Conservation (phyloP, 2,888 invertebrate species). For the Apamea epomidion region DNA sequence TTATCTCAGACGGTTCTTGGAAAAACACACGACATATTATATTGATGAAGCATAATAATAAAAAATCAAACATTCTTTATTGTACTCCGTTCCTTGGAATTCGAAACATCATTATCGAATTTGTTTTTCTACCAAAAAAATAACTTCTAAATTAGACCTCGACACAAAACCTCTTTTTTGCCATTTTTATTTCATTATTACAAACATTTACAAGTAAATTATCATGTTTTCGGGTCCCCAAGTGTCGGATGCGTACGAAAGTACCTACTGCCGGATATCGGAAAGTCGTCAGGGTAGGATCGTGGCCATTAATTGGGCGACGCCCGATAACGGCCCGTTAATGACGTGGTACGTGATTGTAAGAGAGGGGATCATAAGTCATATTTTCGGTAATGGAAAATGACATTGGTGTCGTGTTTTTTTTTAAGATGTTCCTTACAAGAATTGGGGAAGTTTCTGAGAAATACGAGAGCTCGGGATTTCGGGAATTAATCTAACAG, state of each 20-base stretch:
- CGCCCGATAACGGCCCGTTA: slow-evolving; percentile 50
- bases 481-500: neutral
- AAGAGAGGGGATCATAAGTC: slow-evolving; percentile 28
- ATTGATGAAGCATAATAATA: neutral
- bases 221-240: slow-evolving; percentile 50
- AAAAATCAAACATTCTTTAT: neutral
- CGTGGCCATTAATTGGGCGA: slow-evolving; percentile 63
- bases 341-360: slow-evolving; percentile 57
- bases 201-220: slow-evolving; percentile 61
- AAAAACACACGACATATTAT: neutral
- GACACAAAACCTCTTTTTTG: slow-evolving; percentile 14
- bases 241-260: slow-evolving; percentile 58
- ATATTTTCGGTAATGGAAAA: slow-evolving; percentile 47
- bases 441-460: too few species aligned
- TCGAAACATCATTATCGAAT: neutral
- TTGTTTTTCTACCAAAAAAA: slow-evolving; percentile 18
- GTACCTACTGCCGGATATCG: slow-evolving; percentile 68
- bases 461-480: neutral
- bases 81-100: neutral
- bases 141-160: slow-evolving; percentile 5
- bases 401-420: neutral
- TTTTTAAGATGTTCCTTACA: neutral
- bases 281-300: slow-evolving; percentile 67
- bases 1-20: neutral
- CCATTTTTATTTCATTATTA: slow-evolving; percentile 41